A percentile compares a stretch with the other conserved stretches of the same genome.
Evolutionary conservation across 2,797 vertebrate genomes (phyloP).

Genomic region (Xenops minutus): DNA sequence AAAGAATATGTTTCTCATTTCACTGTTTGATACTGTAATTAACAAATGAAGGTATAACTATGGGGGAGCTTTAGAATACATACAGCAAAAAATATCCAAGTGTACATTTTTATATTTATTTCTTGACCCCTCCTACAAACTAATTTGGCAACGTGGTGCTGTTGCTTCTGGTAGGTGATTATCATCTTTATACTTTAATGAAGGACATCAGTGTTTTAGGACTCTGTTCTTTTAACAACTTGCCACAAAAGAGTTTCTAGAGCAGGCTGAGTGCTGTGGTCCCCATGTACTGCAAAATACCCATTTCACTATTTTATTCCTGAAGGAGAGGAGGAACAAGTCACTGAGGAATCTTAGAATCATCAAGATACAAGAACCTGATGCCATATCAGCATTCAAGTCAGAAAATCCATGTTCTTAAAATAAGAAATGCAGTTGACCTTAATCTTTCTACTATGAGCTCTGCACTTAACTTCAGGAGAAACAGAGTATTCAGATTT

Average conservation of each 20-base stretch:
- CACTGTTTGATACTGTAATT: not conserved
- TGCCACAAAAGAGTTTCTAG: not conserved
- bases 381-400: not conserved
- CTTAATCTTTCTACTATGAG: constrained; percentile 83
- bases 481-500: constrained; percentile 79
- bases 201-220: not conserved
- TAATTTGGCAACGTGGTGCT: not conserved
- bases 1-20: not conserved
- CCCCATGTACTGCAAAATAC: not conserved
- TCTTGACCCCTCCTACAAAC: not conserved
- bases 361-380: not conserved
- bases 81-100: not conserved
- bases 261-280: not conserved
- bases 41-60: not conserved
- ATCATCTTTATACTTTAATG: not conserved
- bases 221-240: not conserved
- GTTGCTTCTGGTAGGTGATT: not conserved
- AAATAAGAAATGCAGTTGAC: constrained; percentile 56
- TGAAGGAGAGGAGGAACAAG: not conserved
- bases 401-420: constrained; percentile 62
- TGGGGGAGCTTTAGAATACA: not conserved
- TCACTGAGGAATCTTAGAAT: not conserved
- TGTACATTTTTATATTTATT: not conserved
- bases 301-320: not conserved
- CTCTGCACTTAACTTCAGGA: constrained; percentile 78